Percentiles rank a stretch among this genome's conserved stretches.
phyloP scores from a whole-genome alignment of 64 coral and sea anemone species.

The Anthopleura sola region DNA sequence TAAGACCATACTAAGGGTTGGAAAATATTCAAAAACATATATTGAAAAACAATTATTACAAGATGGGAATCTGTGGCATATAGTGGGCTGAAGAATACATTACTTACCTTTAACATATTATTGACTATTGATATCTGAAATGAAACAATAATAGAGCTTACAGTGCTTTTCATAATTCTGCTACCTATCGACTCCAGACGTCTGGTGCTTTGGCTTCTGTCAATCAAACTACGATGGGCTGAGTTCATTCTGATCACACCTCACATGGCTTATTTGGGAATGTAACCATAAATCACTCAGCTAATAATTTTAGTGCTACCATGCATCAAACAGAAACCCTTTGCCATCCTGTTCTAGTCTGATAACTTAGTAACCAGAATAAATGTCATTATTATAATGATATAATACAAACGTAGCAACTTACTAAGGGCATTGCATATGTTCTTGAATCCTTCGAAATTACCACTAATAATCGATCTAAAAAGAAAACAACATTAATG shows the following conservation, averaged over 20 bases:
- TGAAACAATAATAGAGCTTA: background rate
- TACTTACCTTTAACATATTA: conserved; percentile 38
- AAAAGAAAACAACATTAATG: background rate
- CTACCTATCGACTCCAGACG: no score
- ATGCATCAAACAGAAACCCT: no score
- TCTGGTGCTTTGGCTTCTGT: no score
- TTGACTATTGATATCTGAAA: conserved; percentile 56
- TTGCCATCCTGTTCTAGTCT: no score
- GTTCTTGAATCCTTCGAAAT: conserved; percentile 59
- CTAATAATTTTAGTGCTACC: no score
- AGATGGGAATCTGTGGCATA: background rate
- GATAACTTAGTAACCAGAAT: no score
- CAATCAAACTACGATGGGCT: no score
- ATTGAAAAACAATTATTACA: background rate
- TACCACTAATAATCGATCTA: conserved; percentile 73
- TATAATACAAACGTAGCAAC: conserved; percentile 1
- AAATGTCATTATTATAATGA: no score
- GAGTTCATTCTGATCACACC: no score
- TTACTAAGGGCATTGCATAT: conserved; percentile 88
- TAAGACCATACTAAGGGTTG: conserved; percentile 77
- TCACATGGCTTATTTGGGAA: no score
- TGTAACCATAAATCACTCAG: no score
- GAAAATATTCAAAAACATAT: background rate
- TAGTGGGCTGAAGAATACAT: background rate
- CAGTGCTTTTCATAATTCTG: no score